Base-by-base conservation (phyloP, 1,140 invertebrate species). In the Anastrepha ludens region DNA sequence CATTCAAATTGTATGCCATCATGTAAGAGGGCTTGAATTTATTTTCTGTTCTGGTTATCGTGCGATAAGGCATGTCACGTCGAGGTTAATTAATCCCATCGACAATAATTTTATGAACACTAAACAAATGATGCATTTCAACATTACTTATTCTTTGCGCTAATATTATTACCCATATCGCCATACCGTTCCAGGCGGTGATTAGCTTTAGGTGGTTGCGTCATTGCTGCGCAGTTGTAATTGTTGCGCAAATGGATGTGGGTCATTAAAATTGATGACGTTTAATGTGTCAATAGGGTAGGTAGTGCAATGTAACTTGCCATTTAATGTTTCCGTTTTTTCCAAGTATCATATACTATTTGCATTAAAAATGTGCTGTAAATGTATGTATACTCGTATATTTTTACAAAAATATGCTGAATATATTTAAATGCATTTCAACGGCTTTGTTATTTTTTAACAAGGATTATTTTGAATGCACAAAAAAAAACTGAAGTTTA, bases 21-120 rank as follows among this genome's bases (percentile, higher is more conserved):
- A 2, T 6, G 6, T 55, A 55, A 8, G 50, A 55, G 11, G 29
- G 29, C 29, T 29, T 29, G 29, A 29, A 29, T 29, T 29, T 29
- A 29, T 29, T 29, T 29, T 29, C 29, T 29, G 29, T 29, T 29
- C 29, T 55, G 39, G 41, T 13, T 74, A 74, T 13, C 41, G 67
- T 47, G 41, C 13, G 41, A 47, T 74, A 74, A 74, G 39, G 6
- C 67, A 74, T 44, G 67, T 74, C 67, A 74, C 3, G 11, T 13
- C 39, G 41, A 74, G 67, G 67, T 74, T 74, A 74, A 47, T 74
- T 74, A 74, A 74, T 74, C 39, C 44, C 5, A 13, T 47, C 67
- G 41, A 74, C 41, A 74, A 74, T 74, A 44, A 67, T 47, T 47
- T 74, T 15, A 74, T 74, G 67, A 55, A 74, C 67, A 44, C 7